Evolutionary conservation across 2,888 invertebrate species (phyloP), one percentile per base, ranked within the genome.

Genomic region (Helobdella robusta): DNA sequence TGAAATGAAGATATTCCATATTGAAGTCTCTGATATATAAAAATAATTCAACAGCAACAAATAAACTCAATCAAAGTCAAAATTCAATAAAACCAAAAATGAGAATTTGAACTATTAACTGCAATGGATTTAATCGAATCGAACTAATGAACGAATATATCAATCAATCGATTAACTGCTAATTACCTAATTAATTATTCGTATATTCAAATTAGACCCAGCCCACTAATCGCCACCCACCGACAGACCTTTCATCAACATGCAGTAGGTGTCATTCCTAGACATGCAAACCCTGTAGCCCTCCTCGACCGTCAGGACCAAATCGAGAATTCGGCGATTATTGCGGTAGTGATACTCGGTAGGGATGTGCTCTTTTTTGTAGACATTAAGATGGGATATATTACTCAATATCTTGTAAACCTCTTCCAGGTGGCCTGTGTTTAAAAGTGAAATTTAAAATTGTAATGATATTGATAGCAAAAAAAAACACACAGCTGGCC

Each of bases 301-400:
- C 44, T 75, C 74, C 40, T 75, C 73, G 6, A 78, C 72, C 5
- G 73, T 71, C 4, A 76, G 44, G 18, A 79, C 32, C 23, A 79
- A 72, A 0, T 75, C 73, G 59, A 70, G 69, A 20, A 79, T 75
- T 30, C 80, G 70, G n/a, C 73, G 67, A 68, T 77, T 77, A 54
- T 75, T 62, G 20, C 66, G 71, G 68, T 76, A 79, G 66, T 79
- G 78, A 65, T 70, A 77, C 6, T 75, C 65, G 2, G 61, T 68
- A 8, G 79, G 78, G 28, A 79, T 74, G n/a, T 76, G 74, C 48
- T 74, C 70, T 64, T 73, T 76, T 59, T 67, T 70, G 68, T 76
- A 79, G 3, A 78, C 77, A 35, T 70, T 68, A 28, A 75, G 65
- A 68, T 77, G 68, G 18, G 59, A 28, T 6, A 70, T 59, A 1